Evolutionary conservation across 2,113 vertebrate species (phyloP).

Genomic region (Zosterops lateralis): DNA sequence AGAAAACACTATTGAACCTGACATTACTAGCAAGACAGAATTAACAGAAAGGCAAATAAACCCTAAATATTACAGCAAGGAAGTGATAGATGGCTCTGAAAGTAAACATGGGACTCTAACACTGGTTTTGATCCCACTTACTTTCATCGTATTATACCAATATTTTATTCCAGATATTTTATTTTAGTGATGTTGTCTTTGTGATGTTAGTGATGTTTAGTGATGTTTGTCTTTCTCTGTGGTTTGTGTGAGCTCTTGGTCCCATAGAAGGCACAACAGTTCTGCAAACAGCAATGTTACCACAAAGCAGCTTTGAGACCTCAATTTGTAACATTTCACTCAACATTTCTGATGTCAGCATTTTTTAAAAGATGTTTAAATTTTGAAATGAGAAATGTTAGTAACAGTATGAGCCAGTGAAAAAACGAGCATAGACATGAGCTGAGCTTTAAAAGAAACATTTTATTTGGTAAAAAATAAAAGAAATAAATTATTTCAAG

Average conservation of each 20-base stretch:
- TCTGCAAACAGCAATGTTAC: not conserved
- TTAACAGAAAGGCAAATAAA: not conserved
- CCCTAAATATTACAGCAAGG: not conserved
- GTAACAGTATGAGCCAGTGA: not conserved
- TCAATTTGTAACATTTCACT: not conserved
- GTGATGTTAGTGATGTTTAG: too few species aligned
- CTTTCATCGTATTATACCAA: not conserved
- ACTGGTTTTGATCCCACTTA: not conserved
- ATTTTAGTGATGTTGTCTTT: not conserved
- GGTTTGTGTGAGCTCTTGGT: not conserved
- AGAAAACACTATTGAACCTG: not conserved
- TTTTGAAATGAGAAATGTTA: not conserved
- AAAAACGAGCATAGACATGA: not conserved
- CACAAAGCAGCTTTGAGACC: not conserved
- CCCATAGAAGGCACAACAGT: not conserved
- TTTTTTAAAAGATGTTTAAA: not conserved
- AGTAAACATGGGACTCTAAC: not conserved
- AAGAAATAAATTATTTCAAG: slow-evolving; percentile 63
- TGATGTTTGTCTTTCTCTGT: not conserved
- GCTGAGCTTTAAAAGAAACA: slow-evolving; percentile 39
- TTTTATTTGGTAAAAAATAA: slow-evolving; percentile 65
- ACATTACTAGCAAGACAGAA: not conserved
- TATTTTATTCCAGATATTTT: not conserved
- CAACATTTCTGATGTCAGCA: not conserved
- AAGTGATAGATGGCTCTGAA: not conserved